These are phyloP conservation scores for Amphipoea lucens DNA, from an alignment of 2,888 invertebrate genomes.

Conservation along the genomic window DNA sequence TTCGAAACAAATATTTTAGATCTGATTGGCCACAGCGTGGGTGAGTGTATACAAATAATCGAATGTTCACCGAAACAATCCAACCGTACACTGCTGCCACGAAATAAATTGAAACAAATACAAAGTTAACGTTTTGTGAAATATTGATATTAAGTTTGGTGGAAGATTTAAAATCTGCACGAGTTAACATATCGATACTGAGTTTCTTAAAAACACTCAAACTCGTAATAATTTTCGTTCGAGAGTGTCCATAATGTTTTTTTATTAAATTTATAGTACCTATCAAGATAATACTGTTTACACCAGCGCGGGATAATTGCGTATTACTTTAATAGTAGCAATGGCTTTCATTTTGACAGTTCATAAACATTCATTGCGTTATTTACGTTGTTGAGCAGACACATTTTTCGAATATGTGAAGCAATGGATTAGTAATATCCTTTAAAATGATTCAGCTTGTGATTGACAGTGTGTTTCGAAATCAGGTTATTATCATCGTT, in stretches of 20 bases:
- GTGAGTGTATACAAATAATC: constrained; percentile 58
- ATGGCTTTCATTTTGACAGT: not conserved
- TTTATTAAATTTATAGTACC: not conserved
- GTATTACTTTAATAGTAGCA: not conserved
- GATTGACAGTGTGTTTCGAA: not conserved
- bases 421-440: too few species aligned
- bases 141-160: constrained; percentile 49
- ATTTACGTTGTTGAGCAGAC: not conserved
- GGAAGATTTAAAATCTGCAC: constrained; percentile 20
- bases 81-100: constrained; percentile 46
- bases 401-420: too few species aligned
- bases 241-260: not conserved
- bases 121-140: constrained; percentile 52
- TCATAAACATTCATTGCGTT: not conserved
- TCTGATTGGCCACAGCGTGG: constrained; percentile 55
- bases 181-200: constrained; percentile 15
- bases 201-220: not conserved
- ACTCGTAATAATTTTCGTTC: not conserved
- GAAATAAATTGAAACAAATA: constrained; percentile 58
- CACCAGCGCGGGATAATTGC: not conserved
- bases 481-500: constrained; percentile 15
- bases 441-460: not conserved
- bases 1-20: constrained; percentile 67
- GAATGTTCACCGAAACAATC: constrained; percentile 56
- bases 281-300: not conserved